phyloP scores from a whole-genome alignment of 2,113 vertebrate species.

The Myxocyprinus asiaticus region DNA sequence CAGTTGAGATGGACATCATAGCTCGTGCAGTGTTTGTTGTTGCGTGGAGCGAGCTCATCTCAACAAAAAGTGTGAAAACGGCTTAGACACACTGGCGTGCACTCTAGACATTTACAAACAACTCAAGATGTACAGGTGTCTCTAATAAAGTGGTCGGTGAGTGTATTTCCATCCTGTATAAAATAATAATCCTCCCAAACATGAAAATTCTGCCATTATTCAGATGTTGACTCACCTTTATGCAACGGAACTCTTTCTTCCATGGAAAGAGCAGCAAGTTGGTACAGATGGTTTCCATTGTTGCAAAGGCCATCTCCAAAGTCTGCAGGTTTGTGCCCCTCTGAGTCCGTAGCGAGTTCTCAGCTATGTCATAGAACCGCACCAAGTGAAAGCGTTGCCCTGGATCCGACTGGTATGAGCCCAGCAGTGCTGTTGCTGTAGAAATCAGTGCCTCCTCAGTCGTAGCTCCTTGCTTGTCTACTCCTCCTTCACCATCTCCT shows the following conservation, averaged over 20 bases:
- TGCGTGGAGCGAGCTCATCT: too few relatives aligned
- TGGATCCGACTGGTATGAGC: constrained; percentile 89
- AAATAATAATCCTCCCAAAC: too few relatives aligned
- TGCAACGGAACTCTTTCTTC: constrained; percentile 97
- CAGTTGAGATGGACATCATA: too few relatives aligned
- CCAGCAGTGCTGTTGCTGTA: constrained; percentile 89
- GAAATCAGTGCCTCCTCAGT: constrained; percentile 85
- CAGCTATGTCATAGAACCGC: constrained; percentile 91
- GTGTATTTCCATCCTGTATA: too few relatives aligned
- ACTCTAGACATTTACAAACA: too few relatives aligned
- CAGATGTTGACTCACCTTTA: constrained; percentile 81
- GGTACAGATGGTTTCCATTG: constrained; percentile 89
- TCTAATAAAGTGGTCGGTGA: too few relatives aligned
- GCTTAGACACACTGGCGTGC: too few relatives aligned
- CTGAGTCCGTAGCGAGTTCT: constrained; percentile 85
- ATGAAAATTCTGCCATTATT: neutral
- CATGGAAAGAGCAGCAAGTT: constrained; percentile 97
- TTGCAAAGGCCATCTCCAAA: constrained; percentile 84
- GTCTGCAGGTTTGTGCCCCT: constrained; percentile 83
- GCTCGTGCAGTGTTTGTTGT: too few relatives aligned
- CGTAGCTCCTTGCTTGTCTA: constrained; percentile 68
- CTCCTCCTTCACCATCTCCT: constrained; percentile 65
- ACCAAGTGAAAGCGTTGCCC: constrained; percentile 90
- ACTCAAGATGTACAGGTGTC: too few relatives aligned
- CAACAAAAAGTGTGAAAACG: too few relatives aligned